phyloP scores from a whole-genome alignment of 2,888 invertebrate species.

The Julus scanicus region DNA sequence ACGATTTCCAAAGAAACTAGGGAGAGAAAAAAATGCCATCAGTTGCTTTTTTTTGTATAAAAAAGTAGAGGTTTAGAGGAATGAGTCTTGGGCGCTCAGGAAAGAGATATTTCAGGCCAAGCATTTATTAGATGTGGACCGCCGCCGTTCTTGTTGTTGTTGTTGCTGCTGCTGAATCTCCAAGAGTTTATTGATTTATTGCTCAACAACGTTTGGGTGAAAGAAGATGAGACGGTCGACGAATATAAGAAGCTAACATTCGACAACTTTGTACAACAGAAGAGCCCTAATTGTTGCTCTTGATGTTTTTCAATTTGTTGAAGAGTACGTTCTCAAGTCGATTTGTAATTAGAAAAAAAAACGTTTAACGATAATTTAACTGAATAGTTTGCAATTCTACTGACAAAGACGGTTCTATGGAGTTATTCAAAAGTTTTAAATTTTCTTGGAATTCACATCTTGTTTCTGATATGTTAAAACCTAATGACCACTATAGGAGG shows the following conservation, averaged over 20 bases:
- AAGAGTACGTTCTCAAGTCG: background rate
- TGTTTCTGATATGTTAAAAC: too few relatives aligned
- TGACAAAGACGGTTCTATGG: too few relatives aligned
- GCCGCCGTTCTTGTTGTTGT: slow-evolving; percentile 7
- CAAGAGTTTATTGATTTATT: slow-evolving; percentile 39
- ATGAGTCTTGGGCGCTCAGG: slow-evolving; percentile 40
- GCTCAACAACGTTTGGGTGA: background rate
- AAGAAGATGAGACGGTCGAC: background rate
- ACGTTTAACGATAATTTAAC: too few relatives aligned
- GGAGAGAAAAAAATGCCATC: slow-evolving; percentile 26
- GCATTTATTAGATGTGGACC: slow-evolving; percentile 37
- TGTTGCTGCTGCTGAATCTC: slow-evolving; percentile 16
- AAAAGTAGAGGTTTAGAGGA: slow-evolving; percentile 43
- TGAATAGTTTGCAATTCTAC: too few relatives aligned
- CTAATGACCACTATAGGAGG: too few relatives aligned
- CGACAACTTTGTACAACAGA: background rate
- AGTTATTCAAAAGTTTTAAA: too few relatives aligned
- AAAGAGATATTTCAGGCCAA: slow-evolving; percentile 41
- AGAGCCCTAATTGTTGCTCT: background rate
- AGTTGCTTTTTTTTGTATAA: slow-evolving; percentile 8
- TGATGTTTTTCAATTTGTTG: background rate
- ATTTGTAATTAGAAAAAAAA: background rate
- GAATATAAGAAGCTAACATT: background rate
- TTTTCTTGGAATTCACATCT: too few relatives aligned
- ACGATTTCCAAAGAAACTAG: background rate